Evolutionary conservation across 2,113 vertebrate genomes (phyloP).

Genomic region (Fulica atra): DNA sequence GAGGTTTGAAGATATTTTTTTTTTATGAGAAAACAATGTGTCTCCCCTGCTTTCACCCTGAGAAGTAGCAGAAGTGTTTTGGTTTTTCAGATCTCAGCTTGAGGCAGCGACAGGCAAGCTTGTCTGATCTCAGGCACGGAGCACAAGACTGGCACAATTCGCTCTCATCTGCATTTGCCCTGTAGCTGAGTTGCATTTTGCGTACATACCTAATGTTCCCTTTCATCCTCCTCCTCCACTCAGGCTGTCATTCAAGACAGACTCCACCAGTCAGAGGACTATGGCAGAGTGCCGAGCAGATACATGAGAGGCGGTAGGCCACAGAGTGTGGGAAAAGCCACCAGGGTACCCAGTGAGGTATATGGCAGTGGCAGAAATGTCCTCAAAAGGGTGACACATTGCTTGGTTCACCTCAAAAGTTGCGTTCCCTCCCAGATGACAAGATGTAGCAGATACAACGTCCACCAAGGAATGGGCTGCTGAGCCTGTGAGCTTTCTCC

Average conservation of each 20-base stretch:
- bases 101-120: background rate
- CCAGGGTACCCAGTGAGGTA: rapidly evolving
- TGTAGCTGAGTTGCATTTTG: background rate
- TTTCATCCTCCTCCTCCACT: background rate
- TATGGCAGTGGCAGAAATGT: background rate
- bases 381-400: background rate
- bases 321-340: background rate
- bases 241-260: background rate
- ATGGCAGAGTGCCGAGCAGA: background rate
- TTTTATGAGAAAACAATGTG: background rate
- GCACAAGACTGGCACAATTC: background rate
- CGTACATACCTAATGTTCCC: background rate
- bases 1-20: background rate
- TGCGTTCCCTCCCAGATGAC: background rate
- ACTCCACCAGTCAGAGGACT: background rate
- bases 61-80: background rate
- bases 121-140: background rate
- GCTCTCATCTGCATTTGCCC: background rate
- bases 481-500: background rate
- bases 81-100: background rate
- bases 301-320: background rate
- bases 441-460: background rate
- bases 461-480: background rate
- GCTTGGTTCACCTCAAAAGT: background rate
- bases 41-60: background rate